phyloP scores from a whole-genome alignment of 2,888 invertebrate genomes.

The Caprella mutica region DNA sequence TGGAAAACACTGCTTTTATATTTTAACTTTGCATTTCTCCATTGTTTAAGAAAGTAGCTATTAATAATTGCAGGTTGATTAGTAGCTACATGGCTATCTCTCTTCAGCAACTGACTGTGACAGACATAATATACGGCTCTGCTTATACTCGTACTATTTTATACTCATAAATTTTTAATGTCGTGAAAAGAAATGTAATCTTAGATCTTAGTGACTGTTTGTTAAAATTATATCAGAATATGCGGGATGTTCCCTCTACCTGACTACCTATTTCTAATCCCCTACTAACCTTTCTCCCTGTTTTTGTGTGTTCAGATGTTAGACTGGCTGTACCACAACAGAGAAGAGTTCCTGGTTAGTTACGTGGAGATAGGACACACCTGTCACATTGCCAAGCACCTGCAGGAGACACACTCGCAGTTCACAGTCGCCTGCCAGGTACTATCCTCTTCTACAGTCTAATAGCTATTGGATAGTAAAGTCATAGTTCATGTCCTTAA shows the following conservation, averaged over 20 bases:
- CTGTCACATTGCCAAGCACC: slow-evolving; percentile 73
- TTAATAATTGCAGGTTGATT: too few relatives aligned
- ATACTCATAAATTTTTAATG: slow-evolving; percentile 8
- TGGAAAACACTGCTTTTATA: too few relatives aligned
- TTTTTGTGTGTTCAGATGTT: slow-evolving; percentile 59
- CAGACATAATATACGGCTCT: slow-evolving; percentile 7
- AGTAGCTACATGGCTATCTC: too few relatives aligned
- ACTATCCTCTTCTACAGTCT: too few relatives aligned
- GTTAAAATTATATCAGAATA: not conserved
- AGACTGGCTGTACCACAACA: slow-evolving; percentile 92
- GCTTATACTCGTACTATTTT: slow-evolving; percentile 10
- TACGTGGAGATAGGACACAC: slow-evolving; percentile 94
- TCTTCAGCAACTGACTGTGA: too few relatives aligned
- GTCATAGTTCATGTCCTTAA: too few relatives aligned
- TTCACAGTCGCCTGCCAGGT: slow-evolving; percentile 78
- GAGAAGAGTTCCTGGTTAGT: slow-evolving; percentile 84
- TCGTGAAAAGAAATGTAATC: slow-evolving; percentile 6
- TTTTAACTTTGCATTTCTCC: too few relatives aligned
- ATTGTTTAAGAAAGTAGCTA: too few relatives aligned
- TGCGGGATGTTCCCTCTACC: not conserved
- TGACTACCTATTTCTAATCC: not conserved
- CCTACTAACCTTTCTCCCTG: not conserved
- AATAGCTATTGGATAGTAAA: too few relatives aligned
- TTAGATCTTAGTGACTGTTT: slow-evolving; percentile 8
- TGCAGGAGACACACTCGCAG: slow-evolving; percentile 91